A percentile compares a stretch with the other conserved stretches of the same genome.
Evolutionary conservation across 2,113 vertebrate genomes (phyloP).

Genomic region (Cynoglossus semilaevis): DNA sequence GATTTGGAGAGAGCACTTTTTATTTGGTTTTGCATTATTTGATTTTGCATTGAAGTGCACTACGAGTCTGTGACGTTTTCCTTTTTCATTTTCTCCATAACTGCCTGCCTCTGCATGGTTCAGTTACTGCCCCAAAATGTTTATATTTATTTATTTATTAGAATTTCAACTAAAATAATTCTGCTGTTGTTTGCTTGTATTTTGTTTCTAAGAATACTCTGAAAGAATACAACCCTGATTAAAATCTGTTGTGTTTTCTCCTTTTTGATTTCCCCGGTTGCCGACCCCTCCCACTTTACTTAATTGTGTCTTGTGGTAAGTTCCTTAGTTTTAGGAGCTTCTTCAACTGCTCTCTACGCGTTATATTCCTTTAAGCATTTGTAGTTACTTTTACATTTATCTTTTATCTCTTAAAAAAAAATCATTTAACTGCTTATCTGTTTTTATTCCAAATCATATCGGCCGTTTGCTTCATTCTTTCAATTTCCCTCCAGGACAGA

Average conservation of each 20-base stretch:
- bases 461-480: too few relatives aligned
- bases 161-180: constrained; percentile 52
- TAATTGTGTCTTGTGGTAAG: constrained; percentile 99
- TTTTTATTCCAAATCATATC: too few relatives aligned
- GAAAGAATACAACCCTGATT: constrained; percentile 87
- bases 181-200: constrained; percentile 80
- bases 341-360: constrained; percentile 30
- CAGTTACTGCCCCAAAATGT: constrained; percentile 46
- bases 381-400: background rate
- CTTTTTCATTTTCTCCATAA: constrained; percentile 17
- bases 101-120: constrained; percentile 63
- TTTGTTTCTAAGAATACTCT: constrained; percentile 82
- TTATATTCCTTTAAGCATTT: constrained; percentile 66
- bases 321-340: constrained; percentile 85
- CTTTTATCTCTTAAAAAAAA: background rate
- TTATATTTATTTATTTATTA: constrained; percentile 52
- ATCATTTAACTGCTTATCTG: constrained; percentile 2
- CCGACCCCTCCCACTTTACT: constrained; percentile 97
- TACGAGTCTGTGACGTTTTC: constrained; percentile 44
- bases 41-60: constrained; percentile 48
- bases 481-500: too few relatives aligned
- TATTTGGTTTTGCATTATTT: too few relatives aligned
- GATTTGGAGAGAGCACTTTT: constrained; percentile 69
- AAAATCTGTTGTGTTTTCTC: constrained; percentile 99
- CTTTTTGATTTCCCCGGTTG: constrained; percentile 92